These are phyloP conservation scores for Merops nubicus DNA, from an alignment of 2,113 vertebrate species.

Conservation along the genomic window DNA sequence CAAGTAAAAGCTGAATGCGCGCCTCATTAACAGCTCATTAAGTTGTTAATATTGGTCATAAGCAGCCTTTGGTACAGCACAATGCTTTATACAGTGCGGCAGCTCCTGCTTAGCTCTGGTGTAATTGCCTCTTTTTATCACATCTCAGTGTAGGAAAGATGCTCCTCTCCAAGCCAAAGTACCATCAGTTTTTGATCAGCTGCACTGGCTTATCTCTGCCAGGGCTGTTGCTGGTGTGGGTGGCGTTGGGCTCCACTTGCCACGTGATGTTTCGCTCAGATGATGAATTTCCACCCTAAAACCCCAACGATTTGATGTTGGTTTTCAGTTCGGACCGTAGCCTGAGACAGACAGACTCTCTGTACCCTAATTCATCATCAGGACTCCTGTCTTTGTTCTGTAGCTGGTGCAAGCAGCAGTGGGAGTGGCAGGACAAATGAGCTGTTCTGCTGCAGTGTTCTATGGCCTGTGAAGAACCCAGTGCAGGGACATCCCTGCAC, in stretches of 20 bases:
- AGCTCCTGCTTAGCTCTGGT: conserved; percentile 40
- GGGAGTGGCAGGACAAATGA: background rate
- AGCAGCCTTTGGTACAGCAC: conserved; percentile 56
- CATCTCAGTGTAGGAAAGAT: background rate
- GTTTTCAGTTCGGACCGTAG: background rate
- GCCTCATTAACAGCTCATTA: conserved; percentile 74
- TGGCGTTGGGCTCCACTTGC: background rate
- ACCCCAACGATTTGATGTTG: background rate
- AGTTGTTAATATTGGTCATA: conserved; percentile 75
- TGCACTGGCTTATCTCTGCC: background rate
- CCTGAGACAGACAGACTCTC: background rate
- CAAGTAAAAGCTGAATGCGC: conserved; percentile 58
- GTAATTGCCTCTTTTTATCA: conserved; percentile 54
- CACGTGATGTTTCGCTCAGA: background rate
- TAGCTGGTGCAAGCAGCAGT: background rate
- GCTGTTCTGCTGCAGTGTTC: background rate
- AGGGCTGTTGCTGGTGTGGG: background rate
- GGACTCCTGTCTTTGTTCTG: background rate
- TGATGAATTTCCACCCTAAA: background rate
- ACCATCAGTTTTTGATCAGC: background rate
- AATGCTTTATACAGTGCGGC: conserved; percentile 17
- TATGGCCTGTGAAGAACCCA: background rate
- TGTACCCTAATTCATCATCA: background rate
- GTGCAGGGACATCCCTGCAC: background rate
- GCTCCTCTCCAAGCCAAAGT: background rate